These are phyloP conservation scores for Oostethus manadensis DNA, from an alignment of 2,113 vertebrate species.

Conservation along the genomic window DNA sequence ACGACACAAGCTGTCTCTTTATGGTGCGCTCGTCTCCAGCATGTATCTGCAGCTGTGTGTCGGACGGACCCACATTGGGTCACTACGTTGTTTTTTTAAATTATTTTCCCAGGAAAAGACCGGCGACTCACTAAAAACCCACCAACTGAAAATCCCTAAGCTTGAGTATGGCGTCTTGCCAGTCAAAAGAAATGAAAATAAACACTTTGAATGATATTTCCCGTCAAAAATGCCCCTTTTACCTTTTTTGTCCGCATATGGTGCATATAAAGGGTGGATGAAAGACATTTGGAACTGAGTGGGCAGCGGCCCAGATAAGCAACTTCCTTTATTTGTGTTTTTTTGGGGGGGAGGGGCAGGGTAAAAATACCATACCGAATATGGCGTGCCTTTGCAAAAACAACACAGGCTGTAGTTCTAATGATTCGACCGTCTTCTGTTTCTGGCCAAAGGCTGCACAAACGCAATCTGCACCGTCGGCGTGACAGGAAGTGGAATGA, in stretches of 20 bases:
- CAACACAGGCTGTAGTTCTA: conserved; percentile 36
- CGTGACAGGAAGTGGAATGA: conserved; percentile 25
- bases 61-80: too few relatives aligned
- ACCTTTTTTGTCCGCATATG: conserved; percentile 22
- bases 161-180: background rate
- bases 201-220: conserved; percentile 29
- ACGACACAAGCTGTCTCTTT: too few relatives aligned
- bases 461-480: background rate
- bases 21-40: too few relatives aligned
- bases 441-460: background rate
- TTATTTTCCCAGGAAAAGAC: too few relatives aligned
- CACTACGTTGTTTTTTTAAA: too few relatives aligned
- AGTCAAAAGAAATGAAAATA: conserved; percentile 31
- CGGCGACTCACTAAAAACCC: too few relatives aligned
- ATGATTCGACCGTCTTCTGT: too few relatives aligned
- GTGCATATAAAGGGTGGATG: conserved; percentile 9
- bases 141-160: background rate
- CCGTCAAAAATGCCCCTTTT: conserved; percentile 49
- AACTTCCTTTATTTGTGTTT: conserved; percentile 12
- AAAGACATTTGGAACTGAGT: conserved; percentile 22
- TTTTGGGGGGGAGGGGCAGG: background rate
- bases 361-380: conserved; percentile 7
- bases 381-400: conserved; percentile 19
- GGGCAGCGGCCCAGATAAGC: conserved; percentile 15
- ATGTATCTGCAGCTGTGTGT: too few relatives aligned